Base-by-base conservation (phyloP, 2,113 vertebrate species). In the Otis tarda region DNA sequence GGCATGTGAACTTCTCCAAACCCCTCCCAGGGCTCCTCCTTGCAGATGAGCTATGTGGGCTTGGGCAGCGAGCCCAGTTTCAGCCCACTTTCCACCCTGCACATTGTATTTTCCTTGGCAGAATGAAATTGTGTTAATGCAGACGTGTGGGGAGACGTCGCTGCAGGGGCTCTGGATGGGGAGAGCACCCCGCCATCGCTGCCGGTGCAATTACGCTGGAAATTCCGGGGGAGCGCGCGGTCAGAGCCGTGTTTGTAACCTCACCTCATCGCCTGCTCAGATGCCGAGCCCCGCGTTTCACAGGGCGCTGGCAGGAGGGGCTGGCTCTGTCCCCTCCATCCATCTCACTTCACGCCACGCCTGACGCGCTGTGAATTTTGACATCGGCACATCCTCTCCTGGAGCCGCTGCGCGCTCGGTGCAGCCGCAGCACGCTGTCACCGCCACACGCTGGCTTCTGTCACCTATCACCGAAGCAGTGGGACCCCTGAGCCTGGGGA, bases 391-490 rank as follows among this genome's bases (percentile, higher is more conserved):
- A 24, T 31, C 83, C 49, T 19, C 53, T 45, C 52, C 56, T 23
- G 13, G 76, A 57, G 71, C 85, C 0, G 19, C 47, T 19, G 47
- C 7, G 9, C 55, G 41, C 61, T 50, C 11, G 2, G 59, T 1
- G 3, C 1, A 19, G n/a, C 82, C 39, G 43, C 61, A 76, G 61
- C 53, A 21, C 27, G 1, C 10, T 4, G 6, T 13, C 64, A 49
- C 53, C 57, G 7, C 9, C 1, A 23, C 49, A 6, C 4, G 0
- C 3, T 1, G 39, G 39, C 10, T 31, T 64, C 3, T 12, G 7
- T 9, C 82, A 41, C 21, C 35, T 9, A 12, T 1, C 20, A 56
- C 52, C 37, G 30, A 49, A 65, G 63, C 23, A 15, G 12, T 0
- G 2, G 49, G 60, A 74, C 55, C 28, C 41, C 41, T 12, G 41